These are phyloP conservation scores for Rhyacichthys aspro DNA, from an alignment of 2,797 vertebrate species.

Conservation along the genomic window DNA sequence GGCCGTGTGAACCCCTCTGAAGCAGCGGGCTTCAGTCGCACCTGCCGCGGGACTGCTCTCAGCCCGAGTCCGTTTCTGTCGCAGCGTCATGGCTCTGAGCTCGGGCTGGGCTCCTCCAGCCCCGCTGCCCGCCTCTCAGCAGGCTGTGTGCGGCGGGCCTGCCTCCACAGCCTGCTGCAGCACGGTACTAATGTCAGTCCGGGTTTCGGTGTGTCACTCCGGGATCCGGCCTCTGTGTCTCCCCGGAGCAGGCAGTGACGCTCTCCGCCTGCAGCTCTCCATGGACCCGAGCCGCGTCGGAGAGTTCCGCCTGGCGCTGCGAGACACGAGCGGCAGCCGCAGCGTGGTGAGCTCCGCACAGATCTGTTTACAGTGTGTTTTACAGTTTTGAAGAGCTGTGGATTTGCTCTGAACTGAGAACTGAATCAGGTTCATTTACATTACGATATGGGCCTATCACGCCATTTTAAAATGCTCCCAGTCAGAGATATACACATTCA, in stretches of 20 bases:
- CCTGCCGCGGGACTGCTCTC: constrained; percentile 27
- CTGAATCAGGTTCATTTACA: not conserved
- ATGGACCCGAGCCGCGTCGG: constrained; percentile 84
- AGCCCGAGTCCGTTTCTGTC: constrained; percentile 23
- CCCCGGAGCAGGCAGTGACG: constrained; percentile 73
- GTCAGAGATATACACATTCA: not conserved
- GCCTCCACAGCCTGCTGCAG: constrained; percentile 64
- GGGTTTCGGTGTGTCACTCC: constrained; percentile 83
- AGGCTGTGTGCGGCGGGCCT: constrained; percentile 54
- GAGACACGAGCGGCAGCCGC: constrained; percentile 76
- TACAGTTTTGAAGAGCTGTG: not conserved
- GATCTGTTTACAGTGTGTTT: not conserved
- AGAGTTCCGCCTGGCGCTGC: constrained; percentile 84
- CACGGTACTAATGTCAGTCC: constrained; percentile 86
- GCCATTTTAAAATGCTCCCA: constrained; percentile 33
- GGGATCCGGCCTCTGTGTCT: constrained; percentile 74
- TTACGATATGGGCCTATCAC: constrained; percentile 19
- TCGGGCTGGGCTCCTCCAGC: constrained; percentile 74
- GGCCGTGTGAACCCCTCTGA: constrained; percentile 30
- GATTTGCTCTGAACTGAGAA: not conserved
- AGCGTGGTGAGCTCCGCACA: constrained; percentile 70
- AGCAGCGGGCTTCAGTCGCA: constrained; percentile 27
- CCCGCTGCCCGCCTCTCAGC: constrained; percentile 62
- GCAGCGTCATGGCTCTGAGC: constrained; percentile 71
- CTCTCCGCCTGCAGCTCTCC: constrained; percentile 87